Percentiles rank a stretch among this genome's conserved stretches.
These are phyloP conservation scores for Psix sp. DNA, from an alignment of 1,140 invertebrate genomes.

Conservation along the genomic window DNA sequence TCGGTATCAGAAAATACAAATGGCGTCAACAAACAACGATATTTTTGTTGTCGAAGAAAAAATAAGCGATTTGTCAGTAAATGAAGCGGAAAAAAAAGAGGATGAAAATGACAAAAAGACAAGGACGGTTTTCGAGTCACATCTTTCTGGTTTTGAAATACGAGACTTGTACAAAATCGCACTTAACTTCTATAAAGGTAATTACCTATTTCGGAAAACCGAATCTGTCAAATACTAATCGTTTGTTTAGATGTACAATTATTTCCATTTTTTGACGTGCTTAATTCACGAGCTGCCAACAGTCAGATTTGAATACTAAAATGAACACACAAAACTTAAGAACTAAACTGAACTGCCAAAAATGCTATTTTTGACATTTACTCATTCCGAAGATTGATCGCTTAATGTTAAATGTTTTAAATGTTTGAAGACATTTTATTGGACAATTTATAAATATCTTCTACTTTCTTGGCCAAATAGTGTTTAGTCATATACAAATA, in stretches of 20 bases:
- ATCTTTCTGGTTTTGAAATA: conserved; percentile 72
- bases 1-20: conserved; percentile 64
- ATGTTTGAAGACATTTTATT: too few species aligned
- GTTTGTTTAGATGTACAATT: background rate
- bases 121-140: conserved; percentile 59
- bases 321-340: too few species aligned
- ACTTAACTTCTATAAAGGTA: conserved; percentile 93
- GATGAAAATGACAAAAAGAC: conserved; percentile 21
- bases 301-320: too few species aligned
- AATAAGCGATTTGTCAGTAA: conserved; percentile 64
- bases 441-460: too few species aligned
- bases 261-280: too few species aligned
- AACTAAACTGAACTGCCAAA: too few species aligned
- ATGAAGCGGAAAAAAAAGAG: conserved; percentile 44
- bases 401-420: too few species aligned
- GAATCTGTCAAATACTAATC: background rate
- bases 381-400: too few species aligned
- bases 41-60: conserved; percentile 64
- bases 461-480: too few species aligned
- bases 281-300: too few species aligned
- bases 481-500: too few species aligned
- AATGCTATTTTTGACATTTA: too few species aligned
- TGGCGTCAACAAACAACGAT: conserved; percentile 68
- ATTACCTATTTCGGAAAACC: conserved; percentile 25
- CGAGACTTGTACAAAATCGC: conserved; percentile 90